Evolutionary conservation across 2,888 invertebrate species (phyloP), one percentile per base, ranked within the genome.

Genomic region (Campoplex nolae): DNA sequence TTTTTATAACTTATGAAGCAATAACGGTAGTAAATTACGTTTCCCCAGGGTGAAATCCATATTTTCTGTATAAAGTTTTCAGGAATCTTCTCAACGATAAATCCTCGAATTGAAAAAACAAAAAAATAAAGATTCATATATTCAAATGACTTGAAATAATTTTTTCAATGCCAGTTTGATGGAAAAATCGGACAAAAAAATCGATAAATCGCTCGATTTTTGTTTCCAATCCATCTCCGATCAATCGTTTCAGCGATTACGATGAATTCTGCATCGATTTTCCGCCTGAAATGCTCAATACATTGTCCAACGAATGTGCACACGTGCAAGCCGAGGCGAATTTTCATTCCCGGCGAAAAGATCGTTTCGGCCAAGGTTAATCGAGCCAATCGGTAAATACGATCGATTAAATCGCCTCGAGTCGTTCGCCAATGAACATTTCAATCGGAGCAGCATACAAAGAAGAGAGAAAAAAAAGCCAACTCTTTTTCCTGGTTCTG

Each of bases 361-460:
- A 67, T 45, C 54, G 48, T 67, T 73, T 74, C 48, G 74, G 67
- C 67, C 78, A 78, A 78, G 78, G 74, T 67, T 56, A 68, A 78
- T 83, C 76, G 65, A 77, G 51, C 71, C 16, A 77, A 83, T 83
- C 75, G 76, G 58, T 71, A n/a, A 74, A 54, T 35, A 54, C 62
- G 32, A 78, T 84, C 78, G 83, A 84, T 70, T 77, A 48, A 18
- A 13, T 42, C 6, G n/a, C 28, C 38, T 54, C 54, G 35, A 42
- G 28, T 28, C 32, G n/a, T n/a, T 18, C 23, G 65, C 32, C 65
- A 67, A 67, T 77, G 32, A 77, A 54, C 77, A 71, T 71, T 45
- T 62, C 42, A 45, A 75, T 70, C 35, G 45, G 58, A 75, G 13
- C 28, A 13, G 11, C 2, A 58, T 58, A 58, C 48, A 71, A 62